A percentile compares a stretch with the other conserved stretches of the same genome.
phyloP scores from a whole-genome alignment of 2,797 vertebrate genomes.

The Nothura maculosa region DNA sequence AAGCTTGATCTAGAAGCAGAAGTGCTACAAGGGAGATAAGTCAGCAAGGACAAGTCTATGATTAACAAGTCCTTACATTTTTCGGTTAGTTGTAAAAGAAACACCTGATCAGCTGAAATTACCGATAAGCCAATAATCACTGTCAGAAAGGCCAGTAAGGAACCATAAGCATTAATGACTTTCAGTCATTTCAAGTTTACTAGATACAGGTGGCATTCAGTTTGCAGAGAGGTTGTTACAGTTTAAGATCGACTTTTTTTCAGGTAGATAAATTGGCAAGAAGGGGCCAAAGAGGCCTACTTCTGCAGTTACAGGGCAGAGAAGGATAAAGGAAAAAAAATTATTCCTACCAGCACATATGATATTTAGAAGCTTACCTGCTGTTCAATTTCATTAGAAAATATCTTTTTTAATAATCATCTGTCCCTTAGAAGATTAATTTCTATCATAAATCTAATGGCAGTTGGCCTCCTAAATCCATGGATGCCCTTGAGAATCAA shows the following conservation, averaged over 20 bases:
- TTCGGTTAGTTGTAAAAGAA: neutral
- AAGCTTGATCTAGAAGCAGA: neutral
- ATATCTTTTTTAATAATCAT: neutral
- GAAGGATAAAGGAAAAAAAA: neutral
- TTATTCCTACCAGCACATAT: neutral
- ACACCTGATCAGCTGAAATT: neutral
- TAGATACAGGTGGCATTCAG: neutral
- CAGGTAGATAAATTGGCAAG: neutral
- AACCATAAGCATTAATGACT: neutral
- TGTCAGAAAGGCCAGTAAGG: neutral
- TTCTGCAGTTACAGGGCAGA: neutral
- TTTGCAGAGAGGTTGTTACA: neutral
- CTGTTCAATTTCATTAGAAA: neutral
- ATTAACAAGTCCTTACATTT: neutral
- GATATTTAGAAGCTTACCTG: neutral
- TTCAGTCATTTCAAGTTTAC: neutral
- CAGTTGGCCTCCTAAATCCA: neutral
- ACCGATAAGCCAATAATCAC: neutral
- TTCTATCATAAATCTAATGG: neutral
- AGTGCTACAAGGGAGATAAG: neutral
- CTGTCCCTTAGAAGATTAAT: neutral
- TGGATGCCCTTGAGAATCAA: neutral
- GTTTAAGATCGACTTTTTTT: neutral
- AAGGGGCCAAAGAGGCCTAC: neutral
- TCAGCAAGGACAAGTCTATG: neutral